Evolutionary conservation across 2,888 invertebrate genomes (phyloP).

Genomic region (Drosophila fungiperda): DNA sequence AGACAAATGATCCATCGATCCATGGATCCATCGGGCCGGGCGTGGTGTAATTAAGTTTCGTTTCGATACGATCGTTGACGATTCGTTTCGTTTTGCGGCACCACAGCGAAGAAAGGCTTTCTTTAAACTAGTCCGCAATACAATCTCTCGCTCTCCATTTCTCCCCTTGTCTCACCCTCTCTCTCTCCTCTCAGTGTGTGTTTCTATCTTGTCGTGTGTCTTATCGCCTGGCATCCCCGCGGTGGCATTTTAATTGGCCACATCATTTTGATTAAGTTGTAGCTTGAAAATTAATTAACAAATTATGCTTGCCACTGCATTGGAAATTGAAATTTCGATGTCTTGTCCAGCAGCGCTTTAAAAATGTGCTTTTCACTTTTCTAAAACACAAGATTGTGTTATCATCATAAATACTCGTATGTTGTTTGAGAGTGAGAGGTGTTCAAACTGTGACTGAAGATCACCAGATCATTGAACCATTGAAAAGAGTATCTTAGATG

Average conservation of each 20-base stretch:
- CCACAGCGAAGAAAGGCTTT: conserved; percentile 61
- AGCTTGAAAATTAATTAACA: conserved; percentile 81
- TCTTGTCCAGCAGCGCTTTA: conserved; percentile 47
- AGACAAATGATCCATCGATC: conserved; percentile 30
- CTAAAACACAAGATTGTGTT: conserved; percentile 46
- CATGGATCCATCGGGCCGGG: conserved; percentile 35
- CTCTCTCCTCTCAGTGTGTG: neutral
- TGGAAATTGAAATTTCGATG: conserved; percentile 73
- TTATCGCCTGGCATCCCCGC: conserved; percentile 64
- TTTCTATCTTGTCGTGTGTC: conserved; percentile 2
- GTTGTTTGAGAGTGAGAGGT: conserved; percentile 30
- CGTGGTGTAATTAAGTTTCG: conserved; percentile 40
- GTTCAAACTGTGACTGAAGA: conserved; percentile 35
- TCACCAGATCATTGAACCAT: conserved; percentile 25
- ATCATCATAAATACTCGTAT: conserved; percentile 27
- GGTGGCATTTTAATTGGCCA: conserved; percentile 82
- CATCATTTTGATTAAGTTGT: conserved; percentile 83
- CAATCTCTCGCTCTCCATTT: conserved; percentile 6
- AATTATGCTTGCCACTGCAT: conserved; percentile 73
- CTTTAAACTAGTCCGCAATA: conserved; percentile 75
- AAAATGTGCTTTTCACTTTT: conserved; percentile 75
- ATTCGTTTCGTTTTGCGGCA: conserved; percentile 34
- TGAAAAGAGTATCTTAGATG: neutral
- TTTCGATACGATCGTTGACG: conserved; percentile 18
- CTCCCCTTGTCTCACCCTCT: neutral